A percentile compares a stretch with the other conserved stretches of the same genome.
phyloP scores from a whole-genome alignment of 2,888 invertebrate genomes.

The Mechanitis messenoides region DNA sequence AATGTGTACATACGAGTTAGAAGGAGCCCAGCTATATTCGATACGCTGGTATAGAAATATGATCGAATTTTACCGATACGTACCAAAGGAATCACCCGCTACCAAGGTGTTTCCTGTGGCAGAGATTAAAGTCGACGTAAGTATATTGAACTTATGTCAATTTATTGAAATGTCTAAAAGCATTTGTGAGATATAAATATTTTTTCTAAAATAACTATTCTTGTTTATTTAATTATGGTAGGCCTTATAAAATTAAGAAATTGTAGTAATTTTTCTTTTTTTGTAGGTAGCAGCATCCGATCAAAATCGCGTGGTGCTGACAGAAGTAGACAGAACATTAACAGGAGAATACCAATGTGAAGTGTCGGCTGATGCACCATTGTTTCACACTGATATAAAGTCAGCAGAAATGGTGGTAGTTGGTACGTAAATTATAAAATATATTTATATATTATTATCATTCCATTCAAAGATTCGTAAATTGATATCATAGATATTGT shows the following conservation, averaged over 20 bases:
- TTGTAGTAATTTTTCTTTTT: not conserved
- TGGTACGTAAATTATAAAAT: slow-evolving; percentile 48
- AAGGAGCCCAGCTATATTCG: slow-evolving; percentile 81
- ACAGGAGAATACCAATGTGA: slow-evolving; percentile 85
- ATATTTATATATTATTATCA: too few species aligned
- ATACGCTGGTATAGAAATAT: slow-evolving; percentile 86
- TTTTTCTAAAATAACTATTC: too few species aligned
- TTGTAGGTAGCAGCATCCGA: slow-evolving; percentile 80
- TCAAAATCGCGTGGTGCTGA: slow-evolving; percentile 80
- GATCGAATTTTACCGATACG: slow-evolving; percentile 85
- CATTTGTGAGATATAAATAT: not conserved
- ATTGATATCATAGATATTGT: too few species aligned
- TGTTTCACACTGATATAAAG: slow-evolving; percentile 81
- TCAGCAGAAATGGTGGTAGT: slow-evolving; percentile 81
- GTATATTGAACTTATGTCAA: slow-evolving; percentile 44
- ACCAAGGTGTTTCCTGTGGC: slow-evolving; percentile 82
- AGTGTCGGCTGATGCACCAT: slow-evolving; percentile 82
- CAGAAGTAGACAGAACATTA: slow-evolving; percentile 79
- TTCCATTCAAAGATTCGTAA: too few species aligned
- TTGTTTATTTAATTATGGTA: too few species aligned
- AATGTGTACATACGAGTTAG: slow-evolving; percentile 75
- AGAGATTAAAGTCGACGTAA: slow-evolving; percentile 85
- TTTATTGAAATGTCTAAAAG: not conserved
- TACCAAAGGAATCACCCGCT: slow-evolving; percentile 84
- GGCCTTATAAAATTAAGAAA: not conserved